Base-by-base conservation (phyloP, 1,140 invertebrate genomes). In the Conopomorpha cramerella region DNA sequence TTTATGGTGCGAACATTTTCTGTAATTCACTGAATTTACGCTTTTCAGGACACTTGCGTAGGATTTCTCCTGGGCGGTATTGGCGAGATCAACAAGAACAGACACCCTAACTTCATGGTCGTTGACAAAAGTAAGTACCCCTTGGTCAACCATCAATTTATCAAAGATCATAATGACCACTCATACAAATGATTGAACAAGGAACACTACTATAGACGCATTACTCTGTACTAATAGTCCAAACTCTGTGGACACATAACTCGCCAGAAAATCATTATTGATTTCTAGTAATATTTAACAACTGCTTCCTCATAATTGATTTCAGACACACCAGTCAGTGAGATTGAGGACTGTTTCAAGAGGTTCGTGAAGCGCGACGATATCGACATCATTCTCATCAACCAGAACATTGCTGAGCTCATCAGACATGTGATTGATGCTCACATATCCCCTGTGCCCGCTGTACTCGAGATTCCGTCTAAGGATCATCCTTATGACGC, bases 401-500 rank as follows among this genome's bases (percentile, higher is more conserved):
- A 98, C 74, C 98, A 99, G 78, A 98, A 97, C 77, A 84, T 99
- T 43, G 98, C 98, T 26, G 98, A 99, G 78, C 84, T 98, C 83
- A 98, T 99, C 63, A 86, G 98, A 33, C 95, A 98, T 76, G 88
- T 93, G 6, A 96, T 99, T 49, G 98, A 99, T 67, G 85, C 84
- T 15, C 95, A 99, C 63, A 91, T 87, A 17, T 85, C 90, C 30
- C 93, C 95, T 1, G 90, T 99, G 42, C 98, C 98, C 15, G 87
- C 98, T 8, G 92, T 99, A 3, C 80, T 99, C 32, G 98, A 99
- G 84, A 99, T 99, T 56, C 98, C 98, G 14, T 98, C 95, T 12
- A 99, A 99, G 74, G 97, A 99, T 78, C 92, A 96, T 77, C 98
- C 98, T 0, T 99, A 99, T 78, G 97, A 99, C 80, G 93, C 98